Evolutionary conservation across 2,888 invertebrate species (phyloP).

Genomic region (Anorthoa munda): DNA sequence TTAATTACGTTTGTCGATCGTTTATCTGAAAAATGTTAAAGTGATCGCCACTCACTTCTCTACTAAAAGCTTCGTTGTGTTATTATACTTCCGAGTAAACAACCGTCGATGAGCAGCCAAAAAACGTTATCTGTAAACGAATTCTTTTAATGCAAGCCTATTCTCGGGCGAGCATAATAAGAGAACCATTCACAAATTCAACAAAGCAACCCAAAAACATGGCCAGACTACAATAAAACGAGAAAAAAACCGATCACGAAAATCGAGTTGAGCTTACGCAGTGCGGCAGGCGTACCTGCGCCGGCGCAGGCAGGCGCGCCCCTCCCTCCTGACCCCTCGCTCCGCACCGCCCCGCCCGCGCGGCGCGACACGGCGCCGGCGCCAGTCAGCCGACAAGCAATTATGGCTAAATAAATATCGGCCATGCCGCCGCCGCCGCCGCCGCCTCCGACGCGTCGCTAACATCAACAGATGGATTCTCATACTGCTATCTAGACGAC

Average conservation of each 20-base stretch:
- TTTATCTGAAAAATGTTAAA: slow-evolving; percentile 47
- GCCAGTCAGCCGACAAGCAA: slow-evolving; percentile 90
- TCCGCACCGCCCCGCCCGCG: slow-evolving; percentile 62
- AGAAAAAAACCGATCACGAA: slow-evolving; percentile 87
- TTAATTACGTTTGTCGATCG: slow-evolving; percentile 51
- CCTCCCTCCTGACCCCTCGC: slow-evolving; percentile 53
- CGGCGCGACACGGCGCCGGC: slow-evolving; percentile 89
- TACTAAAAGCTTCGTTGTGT: slow-evolving; percentile 48
- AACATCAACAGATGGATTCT: slow-evolving; percentile 86
- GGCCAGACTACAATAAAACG: slow-evolving; percentile 85
- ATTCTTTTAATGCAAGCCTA: slow-evolving; percentile 72
- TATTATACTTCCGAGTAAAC: slow-evolving; percentile 55
- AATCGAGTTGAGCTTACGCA: slow-evolving; percentile 87
- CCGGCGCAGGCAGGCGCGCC: slow-evolving; percentile 76
- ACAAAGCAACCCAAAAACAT: slow-evolving; percentile 88
- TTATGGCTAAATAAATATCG: slow-evolving; percentile 91
- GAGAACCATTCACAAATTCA: slow-evolving; percentile 87
- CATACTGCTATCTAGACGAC: slow-evolving; percentile 84
- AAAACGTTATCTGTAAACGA: slow-evolving; percentile 73
- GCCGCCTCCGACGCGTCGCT: slow-evolving; percentile 84
- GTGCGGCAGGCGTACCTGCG: slow-evolving; percentile 85
- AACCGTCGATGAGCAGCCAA: slow-evolving; percentile 63
- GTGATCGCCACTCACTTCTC: slow-evolving; percentile 32
- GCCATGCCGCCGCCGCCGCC: slow-evolving; percentile 87
- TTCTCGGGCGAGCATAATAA: slow-evolving; percentile 72